Base-by-base conservation (phyloP, 2,113 vertebrate species). In the Heterocephalus glaber region DNA sequence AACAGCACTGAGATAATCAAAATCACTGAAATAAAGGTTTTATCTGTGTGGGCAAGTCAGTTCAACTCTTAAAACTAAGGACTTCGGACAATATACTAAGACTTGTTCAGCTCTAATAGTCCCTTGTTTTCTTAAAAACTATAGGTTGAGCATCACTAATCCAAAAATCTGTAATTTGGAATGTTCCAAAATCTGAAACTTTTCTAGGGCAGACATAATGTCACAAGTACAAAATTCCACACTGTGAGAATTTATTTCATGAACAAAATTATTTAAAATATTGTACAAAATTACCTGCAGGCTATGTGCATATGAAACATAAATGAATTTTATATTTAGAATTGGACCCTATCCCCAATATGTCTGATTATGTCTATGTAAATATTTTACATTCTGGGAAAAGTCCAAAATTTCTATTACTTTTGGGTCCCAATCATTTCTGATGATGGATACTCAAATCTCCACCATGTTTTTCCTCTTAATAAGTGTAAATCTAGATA, bases 61-160 rank as follows among this genome's bases (percentile, higher is more conserved):
- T 90, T 86, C 22, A 94, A 85, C 20, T 76, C n/a, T 84, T 66
- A 88, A 81, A 94, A 89, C 54, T 86, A 26, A 91, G 30, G 30
- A 7, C 76, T 89, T 54, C 77, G 35, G 24, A 54, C 20, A 86
- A 88, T 17, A 77, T 33, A 92, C 61, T 44, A 68, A 70, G 13
- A 52, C 7, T 86, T 11, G 54, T 84, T 77, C 7, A 58, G 33
- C 24, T 88, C 12, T 33, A 66, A 96, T 4, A 89, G 54, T 63
- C 8, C 30, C 19, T 49, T 33, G 35, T 68, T 86, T 96, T 91
- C 5, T 54, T 77, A 92, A 86, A 68, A 92, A 68, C 58, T 86
- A 56, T 7, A 54, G 35, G 19, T 56, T 79, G 52, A 79, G 12
- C 28, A 87, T n/a, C 52, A 38, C 33, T 26, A 86, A 56, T n/a